These are phyloP conservation scores for Sinopyrophorus schimmeli DNA, from an alignment of 2,888 invertebrate genomes.

Conservation along the genomic window DNA sequence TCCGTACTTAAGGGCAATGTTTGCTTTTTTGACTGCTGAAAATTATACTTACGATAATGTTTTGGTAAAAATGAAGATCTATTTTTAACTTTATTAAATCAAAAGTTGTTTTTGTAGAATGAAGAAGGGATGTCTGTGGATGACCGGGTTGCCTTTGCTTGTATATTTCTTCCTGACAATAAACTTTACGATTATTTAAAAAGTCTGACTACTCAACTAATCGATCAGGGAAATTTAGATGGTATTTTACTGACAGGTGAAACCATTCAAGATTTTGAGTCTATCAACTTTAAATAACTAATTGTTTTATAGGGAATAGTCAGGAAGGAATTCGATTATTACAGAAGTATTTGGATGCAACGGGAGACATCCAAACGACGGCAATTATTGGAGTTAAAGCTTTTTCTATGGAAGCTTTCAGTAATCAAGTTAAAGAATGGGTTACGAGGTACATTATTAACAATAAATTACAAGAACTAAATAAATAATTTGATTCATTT, in stretches of 20 bases:
- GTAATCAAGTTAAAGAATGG: constrained; percentile 69
- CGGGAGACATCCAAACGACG: constrained; percentile 91
- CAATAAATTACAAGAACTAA: not conserved
- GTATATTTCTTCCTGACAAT: constrained; percentile 80
- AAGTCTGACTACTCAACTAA: constrained; percentile 69
- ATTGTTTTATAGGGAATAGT: constrained; percentile 69
- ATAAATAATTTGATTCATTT: constrained; percentile 31
- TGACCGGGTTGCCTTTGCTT: constrained; percentile 90
- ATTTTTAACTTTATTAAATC: too few species aligned
- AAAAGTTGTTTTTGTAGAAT: constrained; percentile 63
- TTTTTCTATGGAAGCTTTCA: constrained; percentile 70
- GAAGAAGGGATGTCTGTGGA: constrained; percentile 84
- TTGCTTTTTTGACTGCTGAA: constrained; percentile 85
- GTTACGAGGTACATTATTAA: constrained; percentile 67
- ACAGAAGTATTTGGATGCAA: constrained; percentile 83
- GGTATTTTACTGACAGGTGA: constrained; percentile 83
- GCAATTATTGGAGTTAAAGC: constrained; percentile 79
- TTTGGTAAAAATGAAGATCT: constrained; percentile 72
- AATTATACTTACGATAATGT: constrained; percentile 75
- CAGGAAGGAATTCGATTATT: constrained; percentile 77
- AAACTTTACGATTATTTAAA: constrained; percentile 79
- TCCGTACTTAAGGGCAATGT: constrained; percentile 88
- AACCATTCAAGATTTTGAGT: too few species aligned
- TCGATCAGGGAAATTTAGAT: constrained; percentile 77
- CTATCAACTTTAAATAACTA: too few species aligned